These are phyloP conservation scores for Araneus ventricosus DNA, from an alignment of 1,140 invertebrate genomes.

Conservation along the genomic window DNA sequence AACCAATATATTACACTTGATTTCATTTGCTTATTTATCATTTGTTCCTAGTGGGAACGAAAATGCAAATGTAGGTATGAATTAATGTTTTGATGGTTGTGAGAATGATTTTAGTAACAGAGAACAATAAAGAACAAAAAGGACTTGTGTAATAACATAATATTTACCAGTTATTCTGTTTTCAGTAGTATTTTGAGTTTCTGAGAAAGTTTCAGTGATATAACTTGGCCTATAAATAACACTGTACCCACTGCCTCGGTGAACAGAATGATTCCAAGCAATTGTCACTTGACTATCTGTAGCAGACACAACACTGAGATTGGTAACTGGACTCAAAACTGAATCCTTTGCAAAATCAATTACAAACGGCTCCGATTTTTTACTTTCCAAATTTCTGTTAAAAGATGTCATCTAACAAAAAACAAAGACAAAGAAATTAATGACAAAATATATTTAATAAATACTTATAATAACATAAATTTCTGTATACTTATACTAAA, in stretches of 20 bases:
- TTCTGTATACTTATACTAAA: too few species aligned
- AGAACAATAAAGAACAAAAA: too few species aligned
- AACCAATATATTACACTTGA: too few species aligned
- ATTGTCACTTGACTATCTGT: constrained; percentile 83
- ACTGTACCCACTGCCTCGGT: constrained; percentile 84
- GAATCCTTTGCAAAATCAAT: constrained; percentile 78
- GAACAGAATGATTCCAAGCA: constrained; percentile 83
- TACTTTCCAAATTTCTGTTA: constrained; percentile 85
- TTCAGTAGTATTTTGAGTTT: constrained; percentile 75
- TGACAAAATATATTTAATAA: too few species aligned
- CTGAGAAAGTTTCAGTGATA: constrained; percentile 26
- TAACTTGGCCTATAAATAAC: constrained; percentile 80
- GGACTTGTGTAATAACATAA: not conserved
- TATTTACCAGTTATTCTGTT: constrained; percentile 78
- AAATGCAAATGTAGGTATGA: too few species aligned
- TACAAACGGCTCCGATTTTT: constrained; percentile 80
- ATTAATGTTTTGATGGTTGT: too few species aligned
- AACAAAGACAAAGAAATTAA: not conserved
- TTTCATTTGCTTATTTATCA: too few species aligned
- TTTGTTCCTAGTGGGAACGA: too few species aligned
- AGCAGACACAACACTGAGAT: constrained; percentile 81
- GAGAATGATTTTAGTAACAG: too few species aligned
- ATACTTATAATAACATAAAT: too few species aligned
- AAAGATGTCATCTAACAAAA: constrained; percentile 82
- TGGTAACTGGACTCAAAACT: constrained; percentile 83